Percentiles rank a stretch among this genome's conserved stretches.
phyloP scores from a whole-genome alignment of 2,888 invertebrate species.

The Brassicogethes aeneus region DNA sequence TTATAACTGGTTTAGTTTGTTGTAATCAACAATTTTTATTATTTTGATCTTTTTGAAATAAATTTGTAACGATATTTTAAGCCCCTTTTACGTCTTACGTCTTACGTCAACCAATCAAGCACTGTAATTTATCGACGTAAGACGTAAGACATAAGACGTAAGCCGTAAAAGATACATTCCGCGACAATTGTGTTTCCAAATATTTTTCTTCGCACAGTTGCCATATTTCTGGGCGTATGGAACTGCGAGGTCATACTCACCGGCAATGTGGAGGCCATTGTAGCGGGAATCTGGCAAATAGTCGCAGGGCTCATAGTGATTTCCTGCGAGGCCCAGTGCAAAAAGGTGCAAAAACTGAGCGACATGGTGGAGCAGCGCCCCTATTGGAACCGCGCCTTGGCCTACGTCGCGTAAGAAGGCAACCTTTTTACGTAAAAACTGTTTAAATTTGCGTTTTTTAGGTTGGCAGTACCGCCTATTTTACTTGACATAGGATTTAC shows the following conservation, averaged over 20 bases:
- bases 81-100: too few species aligned
- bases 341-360: slow-evolving; percentile 82
- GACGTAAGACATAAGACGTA: too few species aligned
- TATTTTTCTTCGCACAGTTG: too few species aligned
- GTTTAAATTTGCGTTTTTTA: slow-evolving; percentile 37
- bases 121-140: too few species aligned
- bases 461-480: slow-evolving; percentile 72
- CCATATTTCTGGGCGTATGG: slow-evolving; percentile 72
- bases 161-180: too few species aligned
- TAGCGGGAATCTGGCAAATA: slow-evolving; percentile 81
- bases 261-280: slow-evolving; percentile 54
- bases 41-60: too few species aligned
- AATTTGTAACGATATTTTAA: too few species aligned
- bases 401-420: slow-evolving; percentile 83
- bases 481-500: slow-evolving; percentile 65
- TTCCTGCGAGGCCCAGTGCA: slow-evolving; percentile 92
- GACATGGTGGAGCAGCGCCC: slow-evolving; percentile 77
- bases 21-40: too few species aligned
- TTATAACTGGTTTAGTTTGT: too few species aligned
- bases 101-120: too few species aligned
- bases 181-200: too few species aligned
- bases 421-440: too few species aligned
- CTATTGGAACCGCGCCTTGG: slow-evolving; percentile 80
- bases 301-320: slow-evolving; percentile 80
- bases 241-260: slow-evolving; percentile 61